phyloP scores from a whole-genome alignment of 2,888 invertebrate genomes.

The Leptopilina drosophilae region DNA sequence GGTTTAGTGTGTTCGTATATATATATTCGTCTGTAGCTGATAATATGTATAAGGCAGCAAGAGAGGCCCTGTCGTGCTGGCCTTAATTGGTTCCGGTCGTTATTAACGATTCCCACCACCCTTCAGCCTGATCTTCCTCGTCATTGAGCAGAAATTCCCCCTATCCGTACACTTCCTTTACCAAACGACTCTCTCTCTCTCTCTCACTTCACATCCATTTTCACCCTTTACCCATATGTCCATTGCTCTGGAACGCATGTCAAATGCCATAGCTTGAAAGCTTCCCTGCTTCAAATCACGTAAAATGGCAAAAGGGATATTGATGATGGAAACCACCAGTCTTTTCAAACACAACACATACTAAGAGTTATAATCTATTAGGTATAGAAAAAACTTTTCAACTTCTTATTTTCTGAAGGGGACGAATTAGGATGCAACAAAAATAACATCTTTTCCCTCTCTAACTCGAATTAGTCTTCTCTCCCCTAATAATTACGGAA shows the following conservation, averaged over 20 bases:
- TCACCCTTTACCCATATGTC: slow-evolving; percentile 35
- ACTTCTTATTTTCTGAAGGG: background rate
- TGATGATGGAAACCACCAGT: slow-evolving; percentile 17
- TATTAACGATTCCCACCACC: slow-evolving; percentile 34
- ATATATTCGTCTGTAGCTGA: slow-evolving; percentile 7
- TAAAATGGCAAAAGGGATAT: slow-evolving; percentile 19
- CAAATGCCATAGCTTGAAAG: slow-evolving; percentile 9
- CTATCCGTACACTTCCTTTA: slow-evolving; percentile 38
- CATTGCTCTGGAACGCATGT: slow-evolving; percentile 12
- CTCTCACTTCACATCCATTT: slow-evolving; percentile 21
- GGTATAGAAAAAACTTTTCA: background rate
- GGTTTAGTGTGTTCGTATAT: slow-evolving; percentile 20
- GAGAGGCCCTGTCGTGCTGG: slow-evolving; percentile 16
- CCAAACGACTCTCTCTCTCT: slow-evolving; percentile 32
- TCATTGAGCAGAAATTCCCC: slow-evolving; percentile 30
- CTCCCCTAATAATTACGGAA: no score
- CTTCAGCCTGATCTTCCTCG: background rate
- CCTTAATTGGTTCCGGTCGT: slow-evolving; percentile 42
- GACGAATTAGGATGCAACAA: background rate
- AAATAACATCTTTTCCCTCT: background rate
- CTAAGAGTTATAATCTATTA: background rate
- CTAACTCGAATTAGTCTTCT: no score
- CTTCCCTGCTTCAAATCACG: slow-evolving; percentile 32
- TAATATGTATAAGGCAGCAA: slow-evolving; percentile 16
- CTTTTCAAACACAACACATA: background rate